Evolutionary conservation across 2,888 invertebrate genomes (phyloP).

Genomic region (Rhaphigaster nebulosa): DNA sequence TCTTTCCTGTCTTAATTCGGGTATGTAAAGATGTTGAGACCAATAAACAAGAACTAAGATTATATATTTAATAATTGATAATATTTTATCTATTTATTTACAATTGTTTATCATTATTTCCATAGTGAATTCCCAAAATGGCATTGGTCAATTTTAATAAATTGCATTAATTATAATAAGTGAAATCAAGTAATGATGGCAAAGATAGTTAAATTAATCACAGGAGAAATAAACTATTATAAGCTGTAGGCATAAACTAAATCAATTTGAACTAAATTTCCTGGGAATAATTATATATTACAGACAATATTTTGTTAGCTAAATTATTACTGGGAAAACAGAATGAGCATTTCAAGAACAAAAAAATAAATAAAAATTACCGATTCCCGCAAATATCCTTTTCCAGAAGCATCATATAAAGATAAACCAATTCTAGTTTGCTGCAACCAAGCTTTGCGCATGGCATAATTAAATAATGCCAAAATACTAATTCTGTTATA

Average conservation of each 20-base stretch:
- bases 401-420: constrained; percentile 92
- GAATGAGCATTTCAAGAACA: too few relatives aligned
- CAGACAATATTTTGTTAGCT: neutral
- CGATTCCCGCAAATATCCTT: constrained; percentile 88
- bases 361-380: constrained; percentile 69
- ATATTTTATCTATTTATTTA: too few relatives aligned
- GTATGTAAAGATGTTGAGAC: too few relatives aligned
- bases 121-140: too few relatives aligned
- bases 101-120: too few relatives aligned
- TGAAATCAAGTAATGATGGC: neutral
- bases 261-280: neutral
- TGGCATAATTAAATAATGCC: constrained; percentile 93
- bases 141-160: too few relatives aligned
- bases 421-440: constrained; percentile 95
- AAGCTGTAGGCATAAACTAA: neutral
- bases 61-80: too few relatives aligned
- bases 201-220: neutral
- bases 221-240: neutral
- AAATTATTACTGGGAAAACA: neutral
- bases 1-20: too few relatives aligned
- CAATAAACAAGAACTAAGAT: too few relatives aligned
- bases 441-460: constrained; percentile 95
- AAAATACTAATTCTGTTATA: constrained; percentile 85
- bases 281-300: neutral
- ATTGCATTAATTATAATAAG: too few relatives aligned